These are phyloP conservation scores for Mellivora capensis DNA, from an alignment of 2,113 vertebrate genomes.

Conservation along the genomic window DNA sequence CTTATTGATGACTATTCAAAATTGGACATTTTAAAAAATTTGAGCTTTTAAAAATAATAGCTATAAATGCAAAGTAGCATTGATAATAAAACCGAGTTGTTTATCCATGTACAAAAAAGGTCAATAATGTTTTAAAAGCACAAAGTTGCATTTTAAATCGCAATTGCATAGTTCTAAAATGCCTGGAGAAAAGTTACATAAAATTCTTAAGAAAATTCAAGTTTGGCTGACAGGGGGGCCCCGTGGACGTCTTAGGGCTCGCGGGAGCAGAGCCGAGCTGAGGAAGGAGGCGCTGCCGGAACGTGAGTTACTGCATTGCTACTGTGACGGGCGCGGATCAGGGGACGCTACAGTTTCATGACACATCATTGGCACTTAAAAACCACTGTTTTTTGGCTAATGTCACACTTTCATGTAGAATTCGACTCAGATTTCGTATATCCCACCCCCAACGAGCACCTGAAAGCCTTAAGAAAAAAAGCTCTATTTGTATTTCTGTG, in stretches of 20 bases:
- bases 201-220: conserved; percentile 70
- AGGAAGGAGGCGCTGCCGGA: conserved; percentile 33
- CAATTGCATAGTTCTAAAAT: conserved; percentile 69
- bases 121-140: conserved; percentile 70
- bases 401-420: conserved; percentile 48
- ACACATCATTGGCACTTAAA: conserved; percentile 67
- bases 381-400: conserved; percentile 62
- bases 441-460: conserved; percentile 60
- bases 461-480: conserved; percentile 69
- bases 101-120: conserved; percentile 72
- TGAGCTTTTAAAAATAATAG: conserved; percentile 76
- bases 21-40: conserved; percentile 74
- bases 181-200: conserved; percentile 50
- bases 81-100: conserved; percentile 75
- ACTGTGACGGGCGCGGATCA: background rate
- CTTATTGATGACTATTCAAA: conserved; percentile 68
- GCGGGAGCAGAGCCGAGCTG: conserved; percentile 40
- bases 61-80: conserved; percentile 76
- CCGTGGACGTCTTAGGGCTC: background rate
- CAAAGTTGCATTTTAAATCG: conserved; percentile 67
- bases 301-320: conserved; percentile 55
- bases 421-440: background rate
- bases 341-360: conserved; percentile 41
- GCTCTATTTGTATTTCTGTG: conserved; percentile 63
- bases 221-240: conserved; percentile 67